Percentiles rank a stretch among this genome's conserved stretches.
These are phyloP conservation scores for Trissoscelio sp. DNA, from an alignment of 2,888 invertebrate genomes.

Conservation along the genomic window DNA sequence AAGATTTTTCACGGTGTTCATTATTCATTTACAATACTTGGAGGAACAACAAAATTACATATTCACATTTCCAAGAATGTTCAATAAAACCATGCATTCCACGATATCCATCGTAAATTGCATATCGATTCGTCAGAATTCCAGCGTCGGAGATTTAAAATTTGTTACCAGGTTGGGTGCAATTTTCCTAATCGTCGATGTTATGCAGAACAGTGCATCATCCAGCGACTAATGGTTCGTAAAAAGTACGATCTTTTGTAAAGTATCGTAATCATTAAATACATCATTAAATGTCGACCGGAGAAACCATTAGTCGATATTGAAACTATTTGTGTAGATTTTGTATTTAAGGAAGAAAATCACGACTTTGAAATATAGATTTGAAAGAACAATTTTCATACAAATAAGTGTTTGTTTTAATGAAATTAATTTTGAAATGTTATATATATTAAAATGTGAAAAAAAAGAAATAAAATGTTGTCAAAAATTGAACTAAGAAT, in stretches of 20 bases:
- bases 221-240: slow-evolving; percentile 53
- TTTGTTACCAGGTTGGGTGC: slow-evolving; percentile 21
- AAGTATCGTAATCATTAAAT: slow-evolving; percentile 59
- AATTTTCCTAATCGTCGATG: slow-evolving; percentile 53
- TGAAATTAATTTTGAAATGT: too few species aligned
- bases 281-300: slow-evolving; percentile 49
- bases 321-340: slow-evolving; percentile 40
- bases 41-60: slow-evolving; percentile 9
- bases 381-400: too few species aligned
- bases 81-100: slow-evolving; percentile 8
- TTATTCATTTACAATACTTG: too few species aligned
- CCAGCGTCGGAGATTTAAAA: slow-evolving; percentile 28
- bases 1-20: too few species aligned
- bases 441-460: too few species aligned
- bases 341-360: slow-evolving; percentile 9
- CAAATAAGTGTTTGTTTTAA: not conserved
- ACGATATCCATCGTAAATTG: slow-evolving; percentile 29
- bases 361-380: slow-evolving; percentile 36
- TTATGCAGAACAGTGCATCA: slow-evolving; percentile 46
- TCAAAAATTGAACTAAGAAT: too few species aligned
- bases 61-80: slow-evolving; percentile 11
- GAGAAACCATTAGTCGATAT: slow-evolving; percentile 41
- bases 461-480: too few species aligned
- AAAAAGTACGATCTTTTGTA: slow-evolving; percentile 46
- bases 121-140: slow-evolving; percentile 26